Conservation (phyloP, 2,888 invertebrate genomes). For the Zaprionus lineosus region DNA sequence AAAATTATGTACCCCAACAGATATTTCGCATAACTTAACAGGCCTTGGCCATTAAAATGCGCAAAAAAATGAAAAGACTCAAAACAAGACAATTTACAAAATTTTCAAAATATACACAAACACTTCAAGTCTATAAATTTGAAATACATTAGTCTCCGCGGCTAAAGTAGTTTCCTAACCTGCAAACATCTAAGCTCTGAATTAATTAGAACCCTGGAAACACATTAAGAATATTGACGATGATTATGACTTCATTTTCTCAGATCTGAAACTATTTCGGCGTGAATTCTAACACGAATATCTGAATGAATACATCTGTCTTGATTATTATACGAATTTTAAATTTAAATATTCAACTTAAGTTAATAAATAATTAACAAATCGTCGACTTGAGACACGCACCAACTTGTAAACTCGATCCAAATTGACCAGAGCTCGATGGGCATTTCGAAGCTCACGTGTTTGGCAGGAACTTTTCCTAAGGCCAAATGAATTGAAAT, state of each 20-base stretch:
- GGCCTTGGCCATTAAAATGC: slow-evolving; percentile 52
- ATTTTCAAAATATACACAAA: slow-evolving; percentile 5
- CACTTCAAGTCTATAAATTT: slow-evolving; percentile 33
- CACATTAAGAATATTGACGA: slow-evolving; percentile 50
- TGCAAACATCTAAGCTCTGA: slow-evolving; percentile 55
- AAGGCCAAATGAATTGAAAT: too few relatives aligned
- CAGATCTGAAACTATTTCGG: slow-evolving; percentile 17
- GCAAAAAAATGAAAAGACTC: slow-evolving; percentile 59
- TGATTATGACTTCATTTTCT: slow-evolving; percentile 65
- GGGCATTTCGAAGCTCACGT: too few relatives aligned
- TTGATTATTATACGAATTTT: slow-evolving; percentile 31
- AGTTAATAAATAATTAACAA: too few relatives aligned
- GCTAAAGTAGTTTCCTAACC: slow-evolving; percentile 10
- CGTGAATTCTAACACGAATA: slow-evolving; percentile 14
- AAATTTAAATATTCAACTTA: slow-evolving; percentile 57
- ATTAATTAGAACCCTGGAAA: slow-evolving; percentile 48
- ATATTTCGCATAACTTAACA: slow-evolving; percentile 67
- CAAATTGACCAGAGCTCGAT: too few relatives aligned
- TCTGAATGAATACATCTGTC: too few relatives aligned
- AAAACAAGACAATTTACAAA: slow-evolving; percentile 27
- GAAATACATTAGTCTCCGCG: slow-evolving; percentile 28
- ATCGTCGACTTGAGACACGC: slow-evolving; percentile 31
- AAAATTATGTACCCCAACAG: slow-evolving; percentile 37
- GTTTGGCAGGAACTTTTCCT: too few relatives aligned
- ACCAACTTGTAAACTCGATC: slow-evolving; percentile 19